These are phyloP conservation scores for Xenops minutus DNA, from an alignment of 2,797 vertebrate genomes.

Conservation along the genomic window DNA sequence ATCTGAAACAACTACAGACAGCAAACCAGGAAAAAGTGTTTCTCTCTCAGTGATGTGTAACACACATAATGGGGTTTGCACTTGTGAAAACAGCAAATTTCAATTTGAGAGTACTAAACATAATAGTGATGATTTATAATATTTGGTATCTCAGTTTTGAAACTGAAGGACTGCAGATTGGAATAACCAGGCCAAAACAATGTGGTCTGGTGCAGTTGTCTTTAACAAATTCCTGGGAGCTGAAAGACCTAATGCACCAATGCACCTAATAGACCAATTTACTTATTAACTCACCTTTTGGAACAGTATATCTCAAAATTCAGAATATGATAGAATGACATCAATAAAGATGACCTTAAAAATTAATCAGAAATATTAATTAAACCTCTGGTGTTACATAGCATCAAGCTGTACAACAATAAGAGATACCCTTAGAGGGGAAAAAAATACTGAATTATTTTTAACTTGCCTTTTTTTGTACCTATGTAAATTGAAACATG, in stretches of 20 bases:
- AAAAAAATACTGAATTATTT: not conserved
- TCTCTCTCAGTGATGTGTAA: not conserved
- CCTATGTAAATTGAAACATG: not conserved
- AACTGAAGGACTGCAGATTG: not conserved
- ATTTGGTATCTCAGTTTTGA: not conserved
- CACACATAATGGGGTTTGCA: not conserved
- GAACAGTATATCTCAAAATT: not conserved
- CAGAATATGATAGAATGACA: not conserved
- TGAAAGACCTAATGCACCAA: not conserved
- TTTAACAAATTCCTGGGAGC: not conserved
- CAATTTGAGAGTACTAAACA: not conserved
- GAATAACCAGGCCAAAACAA: not conserved
- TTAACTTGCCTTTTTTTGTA: not conserved
- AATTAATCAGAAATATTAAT: not conserved
- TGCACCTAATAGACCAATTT: not conserved
- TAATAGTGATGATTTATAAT: constrained; percentile 9
- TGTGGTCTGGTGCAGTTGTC: not conserved
- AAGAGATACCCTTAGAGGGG: not conserved
- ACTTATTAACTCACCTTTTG: not conserved
- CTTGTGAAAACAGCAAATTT: constrained; percentile 21
- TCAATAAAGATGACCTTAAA: not conserved
- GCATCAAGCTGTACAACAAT: not conserved
- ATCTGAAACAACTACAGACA: constrained; percentile 20
- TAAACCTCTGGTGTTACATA: not conserved
- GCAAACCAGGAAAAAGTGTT: constrained; percentile 29